These are phyloP conservation scores for Caenorhabditis becei DNA, from an alignment of 2,888 invertebrate species.

Conservation along the genomic window DNA sequence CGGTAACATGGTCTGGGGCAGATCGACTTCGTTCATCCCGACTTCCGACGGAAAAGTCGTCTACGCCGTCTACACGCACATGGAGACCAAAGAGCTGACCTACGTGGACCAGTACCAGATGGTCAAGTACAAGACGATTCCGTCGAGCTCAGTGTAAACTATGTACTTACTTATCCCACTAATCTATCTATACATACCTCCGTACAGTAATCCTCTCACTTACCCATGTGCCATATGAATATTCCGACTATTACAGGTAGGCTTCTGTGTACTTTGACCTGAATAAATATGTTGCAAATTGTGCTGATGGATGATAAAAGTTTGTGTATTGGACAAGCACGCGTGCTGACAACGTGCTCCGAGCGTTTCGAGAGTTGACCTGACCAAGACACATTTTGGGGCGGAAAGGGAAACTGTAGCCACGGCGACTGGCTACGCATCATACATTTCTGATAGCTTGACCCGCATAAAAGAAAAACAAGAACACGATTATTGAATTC, in stretches of 20 bases:
- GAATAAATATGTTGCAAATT: not conserved
- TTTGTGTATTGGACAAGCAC: constrained; percentile 42
- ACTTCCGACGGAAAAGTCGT: constrained; percentile 63
- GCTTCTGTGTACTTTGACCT: constrained; percentile 1
- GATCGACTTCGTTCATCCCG: constrained; percentile 73
- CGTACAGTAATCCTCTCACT: constrained; percentile 17
- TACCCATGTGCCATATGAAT: constrained; percentile 49
- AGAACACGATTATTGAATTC: too few species aligned
- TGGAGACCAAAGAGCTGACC: constrained; percentile 75
- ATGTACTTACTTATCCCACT: constrained; percentile 8
- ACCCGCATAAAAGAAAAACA: too few species aligned
- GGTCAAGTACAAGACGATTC: constrained; percentile 54
- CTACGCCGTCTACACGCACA: constrained; percentile 70
- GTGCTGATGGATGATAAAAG: not conserved
- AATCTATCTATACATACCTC: constrained; percentile 16
- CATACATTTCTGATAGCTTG: too few species aligned
- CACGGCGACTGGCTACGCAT: too few species aligned
- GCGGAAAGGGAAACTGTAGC: too few species aligned
- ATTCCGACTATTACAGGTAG: constrained; percentile 53
- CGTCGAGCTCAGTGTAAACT: constrained; percentile 5
- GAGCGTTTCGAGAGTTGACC: too few species aligned
- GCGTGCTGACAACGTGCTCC: constrained; percentile 45
- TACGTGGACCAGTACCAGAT: constrained; percentile 68
- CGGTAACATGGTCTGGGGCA: constrained; percentile 73
- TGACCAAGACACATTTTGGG: not conserved